Base-by-base conservation (phyloP, 2,888 invertebrate species). In the Coelinius sp. region DNA sequence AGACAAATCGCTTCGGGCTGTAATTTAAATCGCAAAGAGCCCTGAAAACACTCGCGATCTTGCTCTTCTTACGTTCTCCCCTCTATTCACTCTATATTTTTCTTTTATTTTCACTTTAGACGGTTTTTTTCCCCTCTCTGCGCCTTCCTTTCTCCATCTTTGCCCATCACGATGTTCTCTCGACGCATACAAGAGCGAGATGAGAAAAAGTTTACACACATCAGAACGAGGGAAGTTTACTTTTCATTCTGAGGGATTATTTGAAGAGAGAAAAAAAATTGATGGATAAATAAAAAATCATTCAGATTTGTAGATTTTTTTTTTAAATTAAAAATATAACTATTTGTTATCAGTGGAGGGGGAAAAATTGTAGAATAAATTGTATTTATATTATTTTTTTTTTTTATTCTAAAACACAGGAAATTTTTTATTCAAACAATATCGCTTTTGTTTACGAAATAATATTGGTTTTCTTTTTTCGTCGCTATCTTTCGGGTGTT, bases 21-120 rank as follows among this genome's bases (percentile, higher is more conserved):
- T 80, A 81, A 82, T 81, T 82, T 81, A 79, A 80, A 79, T 73
- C 73, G 66, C 71, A 70, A 63, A 73, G 73, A 72, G 52, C 67
- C 71, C 46, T 65, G 53, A 52, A n/a, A 53, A 67, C 49, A 22
- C 44, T 66, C 25, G 52, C 77, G 2, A 80, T 71, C 12, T 77
- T 77, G 22, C 70, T 44, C n/a, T 65, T 52, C 5, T 78, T 80
- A 74, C 80, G 77, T 7, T n/a, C 22, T 68, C 41, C 76, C 80
- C 44, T 41, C 10, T 22, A 56, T 80, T 83, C 73, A 86, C 85
- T 44, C 84, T 8, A 17, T 20, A 49, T 79, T 68, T 79, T 71
- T 70, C 79, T 73, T 78, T 84, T 79, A 68, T 79, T 68, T 68
- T 64, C 2, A 24, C 7, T 62, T 20, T 17, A 17, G 46, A 20